Conservation (phyloP, 2,797 vertebrate species). For the Halcyon chelicuti region DNA sequence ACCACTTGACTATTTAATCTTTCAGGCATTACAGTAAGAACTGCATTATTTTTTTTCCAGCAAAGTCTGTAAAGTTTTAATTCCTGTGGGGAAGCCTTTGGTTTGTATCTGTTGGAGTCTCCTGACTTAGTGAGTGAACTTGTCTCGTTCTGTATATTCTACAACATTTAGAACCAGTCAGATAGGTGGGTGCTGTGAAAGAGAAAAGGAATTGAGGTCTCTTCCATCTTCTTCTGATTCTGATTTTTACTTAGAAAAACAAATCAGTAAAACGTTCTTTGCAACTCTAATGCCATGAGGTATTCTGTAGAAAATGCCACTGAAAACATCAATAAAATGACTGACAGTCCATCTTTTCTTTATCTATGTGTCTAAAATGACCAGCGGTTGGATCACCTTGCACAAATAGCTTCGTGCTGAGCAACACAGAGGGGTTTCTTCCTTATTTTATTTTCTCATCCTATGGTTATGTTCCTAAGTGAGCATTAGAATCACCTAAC, state of each 20-base stretch:
- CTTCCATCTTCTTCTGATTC: neutral
- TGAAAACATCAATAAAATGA: neutral
- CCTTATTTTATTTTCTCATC: neutral
- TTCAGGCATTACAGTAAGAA: neutral
- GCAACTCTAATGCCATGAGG: neutral
- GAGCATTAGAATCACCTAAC: neutral
- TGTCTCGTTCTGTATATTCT: neutral
- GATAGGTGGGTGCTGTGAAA: neutral
- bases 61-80: neutral
- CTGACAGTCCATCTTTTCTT: neutral
- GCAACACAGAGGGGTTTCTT: neutral
- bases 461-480: neutral
- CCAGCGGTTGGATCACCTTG: neutral
- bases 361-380: neutral
- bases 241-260: neutral
- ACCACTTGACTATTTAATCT: neutral
- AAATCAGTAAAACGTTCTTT: neutral
- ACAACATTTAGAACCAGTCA: neutral
- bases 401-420: neutral
- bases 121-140: neutral
- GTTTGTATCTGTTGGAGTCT: neutral
- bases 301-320: neutral
- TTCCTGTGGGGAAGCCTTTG: neutral
- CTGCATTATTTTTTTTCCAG: neutral
- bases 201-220: neutral